These are phyloP conservation scores for Lutjanus campechanus DNA, from an alignment of 2,797 vertebrate genomes.

Conservation along the genomic window DNA sequence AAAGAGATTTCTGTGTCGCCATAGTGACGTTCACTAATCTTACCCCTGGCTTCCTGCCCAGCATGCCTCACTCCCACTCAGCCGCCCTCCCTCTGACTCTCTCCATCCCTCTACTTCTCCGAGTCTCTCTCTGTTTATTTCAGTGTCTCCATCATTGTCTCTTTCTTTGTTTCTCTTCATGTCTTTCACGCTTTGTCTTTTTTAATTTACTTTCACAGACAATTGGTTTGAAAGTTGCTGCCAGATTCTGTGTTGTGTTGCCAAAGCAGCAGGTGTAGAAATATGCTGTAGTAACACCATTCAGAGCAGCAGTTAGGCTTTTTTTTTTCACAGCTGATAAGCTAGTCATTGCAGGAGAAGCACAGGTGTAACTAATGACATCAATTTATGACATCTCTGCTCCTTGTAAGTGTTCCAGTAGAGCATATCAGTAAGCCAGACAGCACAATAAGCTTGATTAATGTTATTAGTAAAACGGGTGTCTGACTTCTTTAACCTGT, in stretches of 20 bases:
- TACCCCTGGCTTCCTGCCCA: conserved; percentile 81
- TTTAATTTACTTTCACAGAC: background rate
- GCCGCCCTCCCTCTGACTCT: conserved; percentile 57
- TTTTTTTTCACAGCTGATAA: background rate
- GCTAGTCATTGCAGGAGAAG: background rate
- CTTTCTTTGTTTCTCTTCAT: conserved; percentile 15
- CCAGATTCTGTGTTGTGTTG: background rate
- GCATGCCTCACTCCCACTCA: conserved; percentile 81
- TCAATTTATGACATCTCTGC: background rate
- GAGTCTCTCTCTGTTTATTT: conserved; percentile 36
- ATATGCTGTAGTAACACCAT: background rate
- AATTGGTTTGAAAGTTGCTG: background rate
- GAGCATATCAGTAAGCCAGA: background rate
- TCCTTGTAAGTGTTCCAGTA: background rate
- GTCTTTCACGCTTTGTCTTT: background rate
- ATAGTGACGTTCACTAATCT: conserved; percentile 82
- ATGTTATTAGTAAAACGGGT: background rate
- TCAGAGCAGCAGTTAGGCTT: background rate
- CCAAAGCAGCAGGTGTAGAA: conserved; percentile 9
- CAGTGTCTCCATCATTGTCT: conserved; percentile 9
- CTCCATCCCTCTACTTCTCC: conserved; percentile 50
- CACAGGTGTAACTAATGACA: background rate
- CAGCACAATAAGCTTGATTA: background rate
- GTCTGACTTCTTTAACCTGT: background rate
- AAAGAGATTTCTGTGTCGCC: conserved; percentile 67